A percentile compares a stretch with the other conserved stretches of the same genome.
phyloP scores from a whole-genome alignment of 2,113 vertebrate genomes.

The Campylorhamphus procurvoides region DNA sequence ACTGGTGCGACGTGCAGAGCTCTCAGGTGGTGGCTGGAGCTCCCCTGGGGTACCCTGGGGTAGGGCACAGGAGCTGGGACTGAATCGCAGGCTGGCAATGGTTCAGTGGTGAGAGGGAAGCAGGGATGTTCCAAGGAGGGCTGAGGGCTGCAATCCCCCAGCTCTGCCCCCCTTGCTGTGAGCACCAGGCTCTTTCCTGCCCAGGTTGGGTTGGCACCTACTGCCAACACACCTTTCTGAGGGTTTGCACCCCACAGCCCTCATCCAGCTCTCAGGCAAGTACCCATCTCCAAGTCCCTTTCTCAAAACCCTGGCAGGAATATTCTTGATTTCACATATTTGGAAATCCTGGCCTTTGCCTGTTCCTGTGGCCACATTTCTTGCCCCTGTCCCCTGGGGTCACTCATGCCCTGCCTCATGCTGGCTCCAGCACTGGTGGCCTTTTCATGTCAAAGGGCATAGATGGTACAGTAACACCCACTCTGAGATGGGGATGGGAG shows the following conservation, averaged over 20 bases:
- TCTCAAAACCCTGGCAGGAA: background rate
- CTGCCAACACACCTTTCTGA: background rate
- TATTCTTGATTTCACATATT: background rate
- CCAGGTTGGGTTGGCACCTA: accelerated
- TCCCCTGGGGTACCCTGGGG: background rate
- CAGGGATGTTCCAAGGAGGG: background rate
- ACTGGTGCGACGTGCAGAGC: background rate
- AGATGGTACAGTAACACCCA: background rate
- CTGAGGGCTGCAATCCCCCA: accelerated
- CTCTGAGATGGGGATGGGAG: background rate
- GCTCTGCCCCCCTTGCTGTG: background rate
- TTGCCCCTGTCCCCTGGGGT: background rate
- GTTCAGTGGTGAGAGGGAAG: background rate
- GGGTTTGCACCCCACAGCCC: background rate
- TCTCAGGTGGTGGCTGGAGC: background rate
- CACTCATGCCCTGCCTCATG: background rate
- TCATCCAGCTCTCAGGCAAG: background rate
- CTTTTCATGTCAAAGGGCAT: background rate
- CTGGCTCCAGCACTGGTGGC: background rate
- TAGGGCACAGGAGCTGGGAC: background rate
- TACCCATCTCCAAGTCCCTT: background rate
- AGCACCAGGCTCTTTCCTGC: background rate
- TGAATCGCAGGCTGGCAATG: background rate
- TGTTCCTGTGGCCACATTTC: background rate
- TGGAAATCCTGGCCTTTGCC: background rate